Evolutionary conservation across 2,888 invertebrate genomes (phyloP).

Genomic region (Drosophila histrio): DNA sequence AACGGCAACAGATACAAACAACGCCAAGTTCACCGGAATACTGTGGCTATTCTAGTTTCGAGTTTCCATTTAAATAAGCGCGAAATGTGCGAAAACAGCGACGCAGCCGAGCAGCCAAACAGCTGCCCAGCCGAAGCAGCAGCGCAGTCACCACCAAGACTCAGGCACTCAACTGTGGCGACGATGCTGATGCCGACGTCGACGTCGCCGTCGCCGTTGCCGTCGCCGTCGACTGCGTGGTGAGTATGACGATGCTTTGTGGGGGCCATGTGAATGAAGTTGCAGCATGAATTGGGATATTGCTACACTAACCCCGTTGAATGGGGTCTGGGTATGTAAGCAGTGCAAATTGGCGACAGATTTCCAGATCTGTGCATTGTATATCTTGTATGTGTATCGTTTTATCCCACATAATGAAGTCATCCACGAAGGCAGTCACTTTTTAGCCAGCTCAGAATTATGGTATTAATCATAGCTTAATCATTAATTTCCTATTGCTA

Average conservation of each 20-base stretch:
- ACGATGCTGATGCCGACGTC: constrained; percentile 20
- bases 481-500: constrained; percentile 62
- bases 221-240: constrained; percentile 30
- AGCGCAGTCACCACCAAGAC: constrained; percentile 48
- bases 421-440: constrained; percentile 53
- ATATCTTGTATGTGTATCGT: constrained; percentile 17
- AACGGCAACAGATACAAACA: constrained; percentile 81
- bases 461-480: constrained; percentile 66
- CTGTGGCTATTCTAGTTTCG: constrained; percentile 83
- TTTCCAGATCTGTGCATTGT: constrained; percentile 51
- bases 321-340: constrained; percentile 58
- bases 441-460: constrained; percentile 50
- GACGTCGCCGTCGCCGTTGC: constrained; percentile 5
- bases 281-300: constrained; percentile 66
- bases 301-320: constrained; percentile 53
- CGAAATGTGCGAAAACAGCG: constrained; percentile 64
- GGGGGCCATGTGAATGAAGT: constrained; percentile 67
- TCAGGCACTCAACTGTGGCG: constrained; percentile 74
- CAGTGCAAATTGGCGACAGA: constrained; percentile 72
- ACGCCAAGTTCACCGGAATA: constrained; percentile 83
- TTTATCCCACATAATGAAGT: constrained; percentile 52
- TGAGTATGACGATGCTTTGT: constrained; percentile 42
- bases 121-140: constrained; percentile 9
- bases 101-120: constrained; percentile 20
- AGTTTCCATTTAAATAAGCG: constrained; percentile 84